Evolutionary conservation across 2,888 invertebrate genomes (phyloP), one percentile per base, ranked within the genome.

Genomic region (Zaprionus obscuricornis): DNA sequence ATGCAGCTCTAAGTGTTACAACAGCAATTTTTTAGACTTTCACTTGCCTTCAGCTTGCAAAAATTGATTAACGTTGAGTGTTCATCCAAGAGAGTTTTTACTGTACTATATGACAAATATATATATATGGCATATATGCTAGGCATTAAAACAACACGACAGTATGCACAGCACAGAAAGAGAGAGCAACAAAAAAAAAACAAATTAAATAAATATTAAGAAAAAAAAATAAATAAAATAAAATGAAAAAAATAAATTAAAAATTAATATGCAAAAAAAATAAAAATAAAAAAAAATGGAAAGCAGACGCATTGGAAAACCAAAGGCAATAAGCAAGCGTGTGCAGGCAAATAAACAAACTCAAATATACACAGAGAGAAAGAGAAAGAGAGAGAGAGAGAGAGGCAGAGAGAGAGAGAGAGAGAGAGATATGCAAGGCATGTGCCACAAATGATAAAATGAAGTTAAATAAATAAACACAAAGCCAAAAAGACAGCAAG

Each of bases 381-480:
- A 39, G 5, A 37, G 18, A 8, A 8, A 34, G 5, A 13, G 29
- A 27, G n/a, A 24, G n/a, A 10, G 22, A 17, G 6, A 16, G n/a
- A 10, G 22, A 17, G 6, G 13, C 34, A 47, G 18, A 14, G 16
- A 20, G n/a, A 18, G 29, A 39, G 5, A 37, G 18, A 8, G n/a
- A 34, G 5, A 13, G 29, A 27, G n/a, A 24, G n/a, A 10, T n/a
- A n/a, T n/a, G n/a, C n/a, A n/a, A n/a, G n/a, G 4, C 8, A 27
- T n/a, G 1, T 4, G 13, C 22, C 36, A 45, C 45, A 54, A 37
- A 33, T 31, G 14, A 13, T 40, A 33, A 68, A 51, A 52, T 20
- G 5, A 52, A 74, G 60, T 69, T 74, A 58, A 60, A 57, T 50
- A 77, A 65, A 77, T 58, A 64, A 54, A 63, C 52, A 40, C 29